Conservation (phyloP, 2,113 vertebrate species). For the Carassius auratus region DNA sequence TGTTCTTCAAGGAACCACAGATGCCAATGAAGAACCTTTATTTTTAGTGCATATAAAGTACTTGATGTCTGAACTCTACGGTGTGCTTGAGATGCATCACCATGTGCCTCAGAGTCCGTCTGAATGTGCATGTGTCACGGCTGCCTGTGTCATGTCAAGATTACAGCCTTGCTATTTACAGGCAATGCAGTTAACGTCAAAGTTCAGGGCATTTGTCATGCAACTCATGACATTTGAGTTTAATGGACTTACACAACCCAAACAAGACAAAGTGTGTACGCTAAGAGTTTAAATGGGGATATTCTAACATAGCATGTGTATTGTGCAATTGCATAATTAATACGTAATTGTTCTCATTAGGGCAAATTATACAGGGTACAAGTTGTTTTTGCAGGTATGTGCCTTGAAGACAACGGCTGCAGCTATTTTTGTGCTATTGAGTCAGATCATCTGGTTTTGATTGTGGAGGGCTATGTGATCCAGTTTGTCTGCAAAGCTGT, state of each 20-base stretch:
- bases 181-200: slow-evolving; percentile 37
- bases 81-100: neutral
- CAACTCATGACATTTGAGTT: neutral
- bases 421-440: slow-evolving; percentile 56
- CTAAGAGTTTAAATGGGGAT: neutral
- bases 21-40: neutral
- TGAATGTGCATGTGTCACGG: slow-evolving; percentile 26
- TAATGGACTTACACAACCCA: neutral
- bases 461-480: slow-evolving; percentile 50
- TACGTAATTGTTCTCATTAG: slow-evolving; percentile 29
- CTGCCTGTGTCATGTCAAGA: slow-evolving; percentile 43
- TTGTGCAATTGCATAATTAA: slow-evolving; percentile 18
- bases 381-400: slow-evolving; percentile 52
- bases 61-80: neutral
- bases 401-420: slow-evolving; percentile 50
- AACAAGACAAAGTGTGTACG: neutral
- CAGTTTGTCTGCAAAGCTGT: slow-evolving; percentile 56
- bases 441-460: slow-evolving; percentile 60
- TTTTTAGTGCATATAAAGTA: neutral
- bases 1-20: neutral
- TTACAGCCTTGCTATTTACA: slow-evolving; percentile 44
- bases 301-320: slow-evolving; percentile 1
- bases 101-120: slow-evolving; percentile 18
- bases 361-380: neutral
- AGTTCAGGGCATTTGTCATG: slow-evolving; percentile 28